Percentiles rank a stretch among this genome's conserved stretches.
Conservation (phyloP, 2,888 invertebrate species). For the Chalcis sispes region DNA sequence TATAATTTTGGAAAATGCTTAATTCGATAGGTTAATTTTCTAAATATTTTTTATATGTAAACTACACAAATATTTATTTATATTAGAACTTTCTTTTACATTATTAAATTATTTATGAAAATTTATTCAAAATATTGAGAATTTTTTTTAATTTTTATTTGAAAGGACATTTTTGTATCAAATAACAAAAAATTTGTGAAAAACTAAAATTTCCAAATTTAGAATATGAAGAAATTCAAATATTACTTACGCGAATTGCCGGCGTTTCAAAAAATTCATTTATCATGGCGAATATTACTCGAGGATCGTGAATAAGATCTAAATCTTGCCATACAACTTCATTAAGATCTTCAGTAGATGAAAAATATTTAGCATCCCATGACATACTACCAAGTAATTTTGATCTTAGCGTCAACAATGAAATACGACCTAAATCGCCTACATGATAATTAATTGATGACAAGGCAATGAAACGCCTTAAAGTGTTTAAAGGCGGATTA, state of each 20-base stretch:
- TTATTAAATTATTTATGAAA: no score
- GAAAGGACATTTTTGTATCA: no score
- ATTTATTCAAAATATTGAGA: no score
- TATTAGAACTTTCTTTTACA: no score
- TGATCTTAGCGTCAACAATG: constrained; percentile 68
- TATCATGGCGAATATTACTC: constrained; percentile 70
- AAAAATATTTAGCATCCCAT: constrained; percentile 62
- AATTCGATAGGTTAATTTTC: no score
- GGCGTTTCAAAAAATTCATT: constrained; percentile 70
- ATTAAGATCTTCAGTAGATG: constrained; percentile 69
- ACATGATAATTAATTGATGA: constrained; percentile 71
- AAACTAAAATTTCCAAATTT: no score
- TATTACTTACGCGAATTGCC: constrained; percentile 63
- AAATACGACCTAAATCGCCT: constrained; percentile 73
- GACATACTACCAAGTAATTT: constrained; percentile 66
- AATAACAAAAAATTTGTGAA: no score
- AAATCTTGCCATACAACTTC: constrained; percentile 72
- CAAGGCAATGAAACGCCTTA: constrained; percentile 66
- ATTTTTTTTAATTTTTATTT: no score
- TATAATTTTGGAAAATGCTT: no score
- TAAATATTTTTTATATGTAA: no score
- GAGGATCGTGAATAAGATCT: constrained; percentile 69
- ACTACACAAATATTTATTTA: no score
- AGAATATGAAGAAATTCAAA: no score
- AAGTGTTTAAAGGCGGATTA: constrained; percentile 63